Evolutionary conservation across 2,888 invertebrate species (phyloP).

Genomic region (Habroteleia sp.): DNA sequence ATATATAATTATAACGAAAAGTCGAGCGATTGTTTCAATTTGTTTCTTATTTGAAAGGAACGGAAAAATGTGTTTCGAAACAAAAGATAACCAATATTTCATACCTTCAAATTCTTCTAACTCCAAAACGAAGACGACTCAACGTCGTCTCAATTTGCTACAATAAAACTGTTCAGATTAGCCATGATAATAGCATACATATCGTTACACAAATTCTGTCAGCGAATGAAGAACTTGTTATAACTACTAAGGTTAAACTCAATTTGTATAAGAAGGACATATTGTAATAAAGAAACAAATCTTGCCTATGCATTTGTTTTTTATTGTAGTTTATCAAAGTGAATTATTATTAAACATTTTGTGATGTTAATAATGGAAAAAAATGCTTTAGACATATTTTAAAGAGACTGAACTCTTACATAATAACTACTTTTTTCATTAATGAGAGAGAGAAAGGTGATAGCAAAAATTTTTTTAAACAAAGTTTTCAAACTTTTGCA

Average conservation of each 20-base stretch:
- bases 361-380: no score
- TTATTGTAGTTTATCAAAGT: neutral
- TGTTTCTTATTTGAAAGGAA: constrained; percentile 27
- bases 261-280: constrained; percentile 80
- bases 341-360: no score
- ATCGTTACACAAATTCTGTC: constrained; percentile 73
- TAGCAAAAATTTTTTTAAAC: no score
- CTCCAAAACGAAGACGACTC: constrained; percentile 32
- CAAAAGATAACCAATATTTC: constrained; percentile 2
- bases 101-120: constrained; percentile 1
- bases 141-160: constrained; percentile 71
- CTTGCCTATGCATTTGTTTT: constrained; percentile 71
- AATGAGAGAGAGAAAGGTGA: no score
- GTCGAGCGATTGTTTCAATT: constrained; percentile 23
- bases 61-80: constrained; percentile 10
- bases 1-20: constrained; percentile 41
- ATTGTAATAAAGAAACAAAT: constrained; percentile 80
- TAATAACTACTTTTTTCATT: no score
- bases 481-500: no score
- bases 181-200: constrained; percentile 77
- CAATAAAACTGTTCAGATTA: constrained; percentile 70
- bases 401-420: no score
- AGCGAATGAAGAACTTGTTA: constrained; percentile 72
- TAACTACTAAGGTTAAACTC: constrained; percentile 77
- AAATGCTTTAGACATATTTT: no score